These are phyloP conservation scores for Nyctibius grandis DNA, from an alignment of 2,797 vertebrate genomes.

Conservation along the genomic window DNA sequence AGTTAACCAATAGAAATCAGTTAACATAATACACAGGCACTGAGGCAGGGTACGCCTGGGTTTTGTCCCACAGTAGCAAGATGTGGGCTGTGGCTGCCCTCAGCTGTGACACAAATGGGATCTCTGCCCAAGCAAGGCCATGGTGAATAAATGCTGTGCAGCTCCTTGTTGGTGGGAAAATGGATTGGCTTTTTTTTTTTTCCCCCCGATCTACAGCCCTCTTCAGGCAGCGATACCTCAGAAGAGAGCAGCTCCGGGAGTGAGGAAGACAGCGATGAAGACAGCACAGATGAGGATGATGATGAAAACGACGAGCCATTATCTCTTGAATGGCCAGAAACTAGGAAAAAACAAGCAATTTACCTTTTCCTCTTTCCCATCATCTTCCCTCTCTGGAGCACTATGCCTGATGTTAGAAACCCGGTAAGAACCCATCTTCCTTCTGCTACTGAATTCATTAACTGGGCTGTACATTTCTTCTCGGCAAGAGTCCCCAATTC, in stretches of 20 bases:
- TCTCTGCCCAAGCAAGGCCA: not conserved
- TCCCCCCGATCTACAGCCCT: not conserved
- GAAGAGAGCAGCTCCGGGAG: conserved; percentile 40
- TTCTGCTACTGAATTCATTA: not conserved
- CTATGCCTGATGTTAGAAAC: conserved; percentile 90
- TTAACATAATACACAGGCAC: not conserved
- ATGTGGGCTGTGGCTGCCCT: not conserved
- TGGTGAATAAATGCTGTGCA: not conserved
- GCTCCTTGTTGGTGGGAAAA: not conserved
- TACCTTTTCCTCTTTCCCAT: conserved; percentile 93
- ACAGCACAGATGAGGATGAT: conserved; percentile 64
- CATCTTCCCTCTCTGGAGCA: conserved; percentile 93
- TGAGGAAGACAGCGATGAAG: conserved; percentile 55
- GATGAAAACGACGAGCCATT: conserved; percentile 83
- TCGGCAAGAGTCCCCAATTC: not conserved
- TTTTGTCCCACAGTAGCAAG: not conserved
- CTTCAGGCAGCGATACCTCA: not conserved
- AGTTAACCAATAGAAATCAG: not conserved
- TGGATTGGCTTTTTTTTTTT: not conserved
- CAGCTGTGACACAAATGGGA: not conserved
- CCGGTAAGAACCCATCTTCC: conserved; percentile 72
- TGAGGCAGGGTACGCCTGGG: not conserved
- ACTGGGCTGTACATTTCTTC: not conserved
- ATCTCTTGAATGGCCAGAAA: conserved; percentile 91
- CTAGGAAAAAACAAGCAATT: conserved; percentile 83